phyloP scores from a whole-genome alignment of 1,140 invertebrate species.

The Aphaenogaster ashmeadi region DNA sequence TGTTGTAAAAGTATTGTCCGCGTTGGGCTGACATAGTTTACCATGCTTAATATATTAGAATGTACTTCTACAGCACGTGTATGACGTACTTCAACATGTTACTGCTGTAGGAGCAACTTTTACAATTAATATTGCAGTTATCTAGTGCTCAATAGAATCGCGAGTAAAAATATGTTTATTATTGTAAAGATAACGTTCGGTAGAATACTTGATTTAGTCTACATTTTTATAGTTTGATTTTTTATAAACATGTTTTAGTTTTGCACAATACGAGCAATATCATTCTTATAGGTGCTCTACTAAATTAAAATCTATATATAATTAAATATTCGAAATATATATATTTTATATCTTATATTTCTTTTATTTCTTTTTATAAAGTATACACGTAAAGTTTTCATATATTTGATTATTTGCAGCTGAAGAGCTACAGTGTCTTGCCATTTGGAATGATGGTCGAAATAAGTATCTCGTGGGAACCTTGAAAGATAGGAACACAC shows the following conservation, averaged over 20 bases:
- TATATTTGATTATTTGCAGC: constrained; percentile 85
- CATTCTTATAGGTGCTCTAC: background rate
- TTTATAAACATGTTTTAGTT: background rate
- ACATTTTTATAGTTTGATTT: background rate
- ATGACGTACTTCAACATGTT: background rate
- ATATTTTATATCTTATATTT: background rate
- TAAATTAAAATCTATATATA: background rate
- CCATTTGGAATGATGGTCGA: constrained; percentile 90
- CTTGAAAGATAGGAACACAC: constrained; percentile 85
- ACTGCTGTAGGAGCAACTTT: background rate
- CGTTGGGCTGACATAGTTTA: background rate
- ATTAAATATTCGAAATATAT: background rate
- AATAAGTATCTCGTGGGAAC: constrained; percentile 89
- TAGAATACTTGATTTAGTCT: background rate
- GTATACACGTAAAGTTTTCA: background rate
- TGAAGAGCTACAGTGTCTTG: constrained; percentile 90
- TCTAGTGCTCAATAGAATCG: background rate
- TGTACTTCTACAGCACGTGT: background rate
- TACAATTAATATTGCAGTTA: background rate
- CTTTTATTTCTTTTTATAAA: background rate
- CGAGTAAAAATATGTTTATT: background rate
- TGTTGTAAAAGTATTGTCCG: background rate
- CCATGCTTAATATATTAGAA: background rate
- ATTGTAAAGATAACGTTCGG: background rate
- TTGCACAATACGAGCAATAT: background rate